Percentiles rank a stretch among this genome's conserved stretches.
phyloP scores from a whole-genome alignment of 2,113 vertebrate genomes.

The Carlito syrichta region DNA sequence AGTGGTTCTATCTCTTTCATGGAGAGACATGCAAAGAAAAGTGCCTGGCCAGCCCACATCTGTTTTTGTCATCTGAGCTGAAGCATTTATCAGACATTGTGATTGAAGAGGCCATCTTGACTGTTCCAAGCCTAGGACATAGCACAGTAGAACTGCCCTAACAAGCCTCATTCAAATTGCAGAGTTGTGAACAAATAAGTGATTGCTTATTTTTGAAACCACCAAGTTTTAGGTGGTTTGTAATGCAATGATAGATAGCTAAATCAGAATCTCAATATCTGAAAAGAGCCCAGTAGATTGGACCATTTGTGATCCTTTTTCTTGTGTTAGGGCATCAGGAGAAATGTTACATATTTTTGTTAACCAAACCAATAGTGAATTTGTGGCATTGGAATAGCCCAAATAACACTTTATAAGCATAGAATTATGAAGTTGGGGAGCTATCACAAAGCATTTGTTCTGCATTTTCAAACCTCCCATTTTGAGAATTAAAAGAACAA shows the following conservation, averaged over 20 bases:
- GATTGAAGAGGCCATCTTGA: not conserved
- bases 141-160: not conserved
- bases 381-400: not conserved
- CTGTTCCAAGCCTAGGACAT: not conserved
- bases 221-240: not conserved
- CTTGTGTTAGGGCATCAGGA: not conserved
- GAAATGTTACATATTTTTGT: not conserved
- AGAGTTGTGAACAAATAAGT: not conserved
- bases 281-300: not conserved
- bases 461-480: not conserved
- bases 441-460: not conserved
- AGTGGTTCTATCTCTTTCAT: no score
- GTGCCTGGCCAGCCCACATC: fast-evolving
- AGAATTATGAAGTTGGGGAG: not conserved
- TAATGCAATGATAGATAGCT: not conserved
- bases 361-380: not conserved
- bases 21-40: not conserved
- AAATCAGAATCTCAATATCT: not conserved
- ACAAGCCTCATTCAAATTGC: not conserved
- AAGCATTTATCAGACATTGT: not conserved
- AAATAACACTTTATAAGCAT: not conserved
- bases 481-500: not conserved
- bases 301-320: not conserved
- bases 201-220: not conserved
- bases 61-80: no score